Conservation (phyloP, 2,888 invertebrate species). For the Chloroclystis v-ata region DNA sequence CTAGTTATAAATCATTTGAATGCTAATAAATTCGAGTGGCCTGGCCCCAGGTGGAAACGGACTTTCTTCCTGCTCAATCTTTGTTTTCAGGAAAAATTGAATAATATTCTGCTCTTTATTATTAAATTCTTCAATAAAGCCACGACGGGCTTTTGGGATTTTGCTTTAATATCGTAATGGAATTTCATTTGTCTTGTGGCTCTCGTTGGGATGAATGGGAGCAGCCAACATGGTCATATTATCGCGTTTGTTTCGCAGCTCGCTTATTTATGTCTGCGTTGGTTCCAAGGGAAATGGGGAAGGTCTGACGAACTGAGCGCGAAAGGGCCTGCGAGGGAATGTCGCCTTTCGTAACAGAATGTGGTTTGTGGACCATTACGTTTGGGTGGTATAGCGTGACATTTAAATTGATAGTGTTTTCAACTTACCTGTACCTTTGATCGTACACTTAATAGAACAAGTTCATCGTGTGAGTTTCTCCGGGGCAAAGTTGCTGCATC, state of each 20-base stretch:
- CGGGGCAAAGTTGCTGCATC: conserved; percentile 13
- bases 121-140: conserved; percentile 73
- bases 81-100: conserved; percentile 70
- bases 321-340: background rate
- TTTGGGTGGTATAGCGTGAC: background rate
- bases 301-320: background rate
- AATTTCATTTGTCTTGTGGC: conserved; percentile 67
- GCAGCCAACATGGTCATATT: conserved; percentile 41
- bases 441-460: no score
- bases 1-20: conserved; percentile 79
- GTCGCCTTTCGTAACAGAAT: background rate
- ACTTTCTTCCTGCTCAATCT: conserved; percentile 69
- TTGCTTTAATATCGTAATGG: conserved; percentile 68
- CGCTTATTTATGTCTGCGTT: conserved; percentile 5
- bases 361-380: background rate
- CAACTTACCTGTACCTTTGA: no score
- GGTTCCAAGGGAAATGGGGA: background rate
- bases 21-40: conserved; percentile 77
- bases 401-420: background rate
- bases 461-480: background rate
- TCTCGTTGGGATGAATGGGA: conserved; percentile 36
- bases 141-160: conserved; percentile 64
- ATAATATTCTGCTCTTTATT: conserved; percentile 72
- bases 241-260: conserved; percentile 30
- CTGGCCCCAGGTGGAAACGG: conserved; percentile 64